Conservation (phyloP, 2,797 vertebrate genomes). For the Danio albolineatus region DNA sequence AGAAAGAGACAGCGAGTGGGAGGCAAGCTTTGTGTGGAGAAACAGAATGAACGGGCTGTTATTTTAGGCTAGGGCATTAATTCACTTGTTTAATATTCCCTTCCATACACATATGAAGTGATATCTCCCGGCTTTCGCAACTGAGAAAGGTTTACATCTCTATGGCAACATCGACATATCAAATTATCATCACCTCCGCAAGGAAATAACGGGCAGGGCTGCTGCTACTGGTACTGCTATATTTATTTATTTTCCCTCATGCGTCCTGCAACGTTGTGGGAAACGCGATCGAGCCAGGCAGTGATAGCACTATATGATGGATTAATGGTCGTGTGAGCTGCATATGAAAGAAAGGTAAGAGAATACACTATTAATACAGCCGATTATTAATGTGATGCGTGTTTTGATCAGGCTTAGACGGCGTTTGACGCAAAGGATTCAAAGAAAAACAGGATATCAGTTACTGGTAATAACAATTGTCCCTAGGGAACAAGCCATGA, state of each 20-base stretch:
- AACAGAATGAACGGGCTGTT: constrained; percentile 63
- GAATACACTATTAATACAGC: background rate
- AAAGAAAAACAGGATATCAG: constrained; percentile 8
- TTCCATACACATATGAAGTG: constrained; percentile 37
- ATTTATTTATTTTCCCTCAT: constrained; percentile 63
- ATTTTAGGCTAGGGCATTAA: constrained; percentile 53
- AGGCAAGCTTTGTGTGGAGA: constrained; percentile 66
- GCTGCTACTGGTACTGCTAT: constrained; percentile 47
- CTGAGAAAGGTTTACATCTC: constrained; percentile 47
- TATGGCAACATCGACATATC: constrained; percentile 68
- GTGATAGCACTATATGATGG: constrained; percentile 70
- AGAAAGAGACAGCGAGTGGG: constrained; percentile 62
- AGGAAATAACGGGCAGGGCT: constrained; percentile 71
- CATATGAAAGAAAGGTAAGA: constrained; percentile 73
- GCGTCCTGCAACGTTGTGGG: constrained; percentile 63
- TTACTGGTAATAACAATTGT: constrained; percentile 19
- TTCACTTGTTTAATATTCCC: constrained; percentile 54
- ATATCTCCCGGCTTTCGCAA: constrained; percentile 22
- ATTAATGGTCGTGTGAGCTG: constrained; percentile 71
- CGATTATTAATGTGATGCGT: constrained; percentile 12
- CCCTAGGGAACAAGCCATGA: constrained; percentile 1
- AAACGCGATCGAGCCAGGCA: constrained; percentile 66
- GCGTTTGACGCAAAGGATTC: constrained; percentile 30
- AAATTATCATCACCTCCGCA: constrained; percentile 64
- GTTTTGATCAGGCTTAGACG: constrained; percentile 34